Base-by-base conservation (phyloP, 2,113 vertebrate genomes). In the Camelus dromedarius region DNA sequence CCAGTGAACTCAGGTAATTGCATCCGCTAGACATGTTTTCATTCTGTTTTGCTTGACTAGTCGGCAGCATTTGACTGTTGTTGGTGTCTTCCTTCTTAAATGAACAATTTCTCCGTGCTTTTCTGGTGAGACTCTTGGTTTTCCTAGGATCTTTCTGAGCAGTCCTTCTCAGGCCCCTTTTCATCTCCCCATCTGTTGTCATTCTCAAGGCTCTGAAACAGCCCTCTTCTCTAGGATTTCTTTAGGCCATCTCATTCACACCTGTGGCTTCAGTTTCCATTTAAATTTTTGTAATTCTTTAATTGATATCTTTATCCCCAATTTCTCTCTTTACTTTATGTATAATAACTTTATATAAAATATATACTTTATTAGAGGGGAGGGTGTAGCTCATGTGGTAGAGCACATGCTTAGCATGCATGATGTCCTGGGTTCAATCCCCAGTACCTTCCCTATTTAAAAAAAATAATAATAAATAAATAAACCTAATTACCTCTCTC, bases 81-180 rank as follows among this genome's bases (percentile, higher is more conserved):
- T 56, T 54, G 60, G 66, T 52, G 54, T 19, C 70, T 22, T 83
- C 26, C 75, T 83, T 64, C 73, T 91, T 86, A 64, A 58, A 48
- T 42, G 58, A 48, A 76, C 30, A 48, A 56, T 84, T 83, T 58
- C 32, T 87, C 66, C 64, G 56, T 84, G 58, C 76, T 81, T 85
- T 82, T 91, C 87, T 87, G 54, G 48, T 82, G 81, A 87, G 75
- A 46, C 19, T 46, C 64, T 87, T 83, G 30, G 26, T 64, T 95
- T 94, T 60, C 70, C 70, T 80, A 42, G 13, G 26, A 22, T 54
- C 58, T 88, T 77, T 83, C 64, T 54, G 64, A 75, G 38, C 18
- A 73, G 30, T 60, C 50, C 28, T 90, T 87, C 92, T 67, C 13
- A 50, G 56, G 2, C 4, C 93, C 4, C 35, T 79, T 89, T 93